Evolutionary conservation across 2,797 vertebrate species (phyloP).

Genomic region (Triplophysa yarkandensis): DNA sequence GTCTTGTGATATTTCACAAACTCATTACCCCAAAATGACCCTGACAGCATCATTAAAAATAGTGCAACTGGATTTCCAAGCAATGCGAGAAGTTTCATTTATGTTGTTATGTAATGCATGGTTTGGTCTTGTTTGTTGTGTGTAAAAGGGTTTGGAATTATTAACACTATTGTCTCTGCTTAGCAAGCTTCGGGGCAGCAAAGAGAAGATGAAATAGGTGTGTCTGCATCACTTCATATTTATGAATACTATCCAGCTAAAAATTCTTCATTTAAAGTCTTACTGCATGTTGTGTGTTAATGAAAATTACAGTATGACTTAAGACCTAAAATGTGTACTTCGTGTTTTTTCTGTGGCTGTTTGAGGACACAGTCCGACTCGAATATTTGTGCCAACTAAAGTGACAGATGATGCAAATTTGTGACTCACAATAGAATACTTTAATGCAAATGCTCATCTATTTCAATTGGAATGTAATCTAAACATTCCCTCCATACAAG

Average conservation of each 20-base stretch:
- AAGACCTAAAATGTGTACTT: slow-evolving; percentile 31
- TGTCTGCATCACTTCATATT: slow-evolving; percentile 42
- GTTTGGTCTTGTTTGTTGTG: slow-evolving; percentile 51
- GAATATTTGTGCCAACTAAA: slow-evolving; percentile 1
- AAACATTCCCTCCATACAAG: slow-evolving; percentile 23
- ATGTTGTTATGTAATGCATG: slow-evolving; percentile 51
- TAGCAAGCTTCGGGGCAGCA: slow-evolving; percentile 38
- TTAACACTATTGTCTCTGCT: slow-evolving; percentile 45
- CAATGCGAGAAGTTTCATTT: slow-evolving; percentile 30
- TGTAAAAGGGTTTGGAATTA: slow-evolving; percentile 40
- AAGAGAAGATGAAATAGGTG: slow-evolving; percentile 39
- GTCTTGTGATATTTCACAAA: slow-evolving; percentile 23
- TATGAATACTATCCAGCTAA: slow-evolving; percentile 30
- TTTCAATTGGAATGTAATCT: slow-evolving; percentile 37
- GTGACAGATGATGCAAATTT: slow-evolving; percentile 34
- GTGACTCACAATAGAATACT: slow-evolving; percentile 26
- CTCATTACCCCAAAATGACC: slow-evolving; percentile 35
- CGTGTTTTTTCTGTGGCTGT: background rate
- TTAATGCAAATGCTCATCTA: slow-evolving; percentile 30
- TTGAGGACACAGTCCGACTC: background rate
- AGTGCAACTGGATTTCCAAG: background rate
- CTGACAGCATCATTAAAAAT: slow-evolving; percentile 33
- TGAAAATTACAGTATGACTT: slow-evolving; percentile 28
- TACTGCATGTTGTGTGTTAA: slow-evolving; percentile 8
- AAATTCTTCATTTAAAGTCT: slow-evolving; percentile 20